Evolutionary conservation across 2,113 vertebrate species (phyloP).

Genomic region (Lophura nycthemera): DNA sequence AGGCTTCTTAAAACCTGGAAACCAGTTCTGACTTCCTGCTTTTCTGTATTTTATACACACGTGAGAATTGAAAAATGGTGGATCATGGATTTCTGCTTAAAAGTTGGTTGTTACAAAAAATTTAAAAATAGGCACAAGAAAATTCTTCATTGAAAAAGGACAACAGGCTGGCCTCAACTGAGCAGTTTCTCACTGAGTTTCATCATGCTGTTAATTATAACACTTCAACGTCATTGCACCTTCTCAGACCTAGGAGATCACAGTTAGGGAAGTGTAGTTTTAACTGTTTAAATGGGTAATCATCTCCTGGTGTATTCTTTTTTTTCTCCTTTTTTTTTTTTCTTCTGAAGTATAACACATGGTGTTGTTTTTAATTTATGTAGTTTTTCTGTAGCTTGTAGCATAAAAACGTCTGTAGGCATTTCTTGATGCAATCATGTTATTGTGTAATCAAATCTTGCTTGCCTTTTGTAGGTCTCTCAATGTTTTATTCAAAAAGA

Average conservation of each 20-base stretch:
- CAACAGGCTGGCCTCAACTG: not conserved
- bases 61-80: not conserved
- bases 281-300: not conserved
- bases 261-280: not conserved
- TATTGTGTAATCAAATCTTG: not conserved
- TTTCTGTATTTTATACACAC: not conserved
- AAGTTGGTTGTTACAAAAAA: not conserved
- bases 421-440: not conserved
- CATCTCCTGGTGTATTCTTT: not conserved
- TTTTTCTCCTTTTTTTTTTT: not conserved
- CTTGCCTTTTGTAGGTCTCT: not conserved
- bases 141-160: not conserved
- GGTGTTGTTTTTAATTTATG: accelerated
- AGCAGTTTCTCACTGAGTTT: not conserved
- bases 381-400: not conserved
- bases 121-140: not conserved
- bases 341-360: not conserved
- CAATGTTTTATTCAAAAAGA: not conserved
- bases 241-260: not conserved
- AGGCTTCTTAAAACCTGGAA: not conserved
- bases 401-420: not conserved
- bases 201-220: not conserved
- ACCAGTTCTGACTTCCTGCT: not conserved
- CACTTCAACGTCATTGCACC: not conserved
- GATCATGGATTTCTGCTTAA: not conserved